Evolutionary conservation across 2,113 vertebrate genomes (phyloP).

Genomic region (Thinocorus orbignyianus): DNA sequence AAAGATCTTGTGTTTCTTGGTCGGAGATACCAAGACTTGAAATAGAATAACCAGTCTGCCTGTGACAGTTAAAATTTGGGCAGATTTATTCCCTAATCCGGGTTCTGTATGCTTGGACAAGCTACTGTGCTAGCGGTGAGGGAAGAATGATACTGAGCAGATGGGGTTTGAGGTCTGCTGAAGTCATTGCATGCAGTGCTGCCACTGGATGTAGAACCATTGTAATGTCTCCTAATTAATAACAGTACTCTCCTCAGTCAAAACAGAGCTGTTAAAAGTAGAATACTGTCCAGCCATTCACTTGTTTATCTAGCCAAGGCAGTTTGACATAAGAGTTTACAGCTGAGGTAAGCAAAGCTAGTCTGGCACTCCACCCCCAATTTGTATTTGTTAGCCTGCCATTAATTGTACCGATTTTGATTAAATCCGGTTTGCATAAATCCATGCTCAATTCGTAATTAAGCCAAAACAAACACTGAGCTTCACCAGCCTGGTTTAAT

Average conservation of each 20-base stretch:
- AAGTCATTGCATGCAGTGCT: background rate
- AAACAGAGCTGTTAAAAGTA: background rate
- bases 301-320: background rate
- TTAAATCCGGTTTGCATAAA: background rate
- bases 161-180: background rate
- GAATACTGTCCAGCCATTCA: background rate
- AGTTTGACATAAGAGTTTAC: background rate
- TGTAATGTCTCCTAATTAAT: background rate
- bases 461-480: background rate
- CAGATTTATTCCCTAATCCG: background rate
- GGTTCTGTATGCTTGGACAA: background rate
- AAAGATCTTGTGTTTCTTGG: background rate
- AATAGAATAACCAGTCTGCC: background rate
- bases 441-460: background rate
- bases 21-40: background rate
- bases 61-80: background rate
- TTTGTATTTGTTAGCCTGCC: background rate
- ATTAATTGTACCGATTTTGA: background rate
- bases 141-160: background rate
- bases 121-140: background rate
- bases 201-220: background rate
- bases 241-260: background rate
- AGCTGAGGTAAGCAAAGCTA: background rate
- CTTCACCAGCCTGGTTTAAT: background rate
- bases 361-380: background rate